Evolutionary conservation across 1,140 invertebrate species (phyloP), one percentile per base, ranked within the genome.

Genomic region (Cherax destructor): DNA sequence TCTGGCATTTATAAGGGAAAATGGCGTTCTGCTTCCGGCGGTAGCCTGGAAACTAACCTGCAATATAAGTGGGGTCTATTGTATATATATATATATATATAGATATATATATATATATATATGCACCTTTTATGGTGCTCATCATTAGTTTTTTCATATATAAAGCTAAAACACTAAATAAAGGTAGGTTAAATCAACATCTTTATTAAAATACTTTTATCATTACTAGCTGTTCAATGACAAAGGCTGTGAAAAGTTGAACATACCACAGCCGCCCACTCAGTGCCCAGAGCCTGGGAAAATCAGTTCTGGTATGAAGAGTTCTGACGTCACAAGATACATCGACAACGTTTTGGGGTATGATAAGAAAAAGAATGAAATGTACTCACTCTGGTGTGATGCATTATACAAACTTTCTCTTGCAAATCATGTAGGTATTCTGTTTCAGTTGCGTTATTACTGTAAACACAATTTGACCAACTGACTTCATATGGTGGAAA

Each of bases 311-410:
- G 94, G 94, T 2, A 93, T 95, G 93, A 95, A 94, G 79, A 95
- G 83, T 47, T 18, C 93, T 81, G 93, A 93, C 89, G 92, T 93
- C 74, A 92, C 91, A 10, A 94, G 94, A 93, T 84, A 87, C 61
- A 89, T 84, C 94, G 86, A 94, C 94, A 96, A 18, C 95, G 96
- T 84, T 93, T n/a, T 97, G 6, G 95, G 96, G 16, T 94, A 97
- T 79, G 96, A 95, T 87, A 95, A 97, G 86, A 96, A 96, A 86
- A 96, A 96, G 93, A 96, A 96, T 21, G 98, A 99, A 94, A 97
- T 98, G 96, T 97, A 98, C 94, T 98, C 98, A 80, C 95, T 99
- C 49, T 99, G 99, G 98, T 99, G 98, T 94, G 98, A 98, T 94
- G 96, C 97, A 61, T 95, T 99, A 0, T 99, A 99, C 94, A 96